Evolutionary conservation across 92 coral and sea anemone species (phyloP).

Genomic region (Actinostola sp.): DNA sequence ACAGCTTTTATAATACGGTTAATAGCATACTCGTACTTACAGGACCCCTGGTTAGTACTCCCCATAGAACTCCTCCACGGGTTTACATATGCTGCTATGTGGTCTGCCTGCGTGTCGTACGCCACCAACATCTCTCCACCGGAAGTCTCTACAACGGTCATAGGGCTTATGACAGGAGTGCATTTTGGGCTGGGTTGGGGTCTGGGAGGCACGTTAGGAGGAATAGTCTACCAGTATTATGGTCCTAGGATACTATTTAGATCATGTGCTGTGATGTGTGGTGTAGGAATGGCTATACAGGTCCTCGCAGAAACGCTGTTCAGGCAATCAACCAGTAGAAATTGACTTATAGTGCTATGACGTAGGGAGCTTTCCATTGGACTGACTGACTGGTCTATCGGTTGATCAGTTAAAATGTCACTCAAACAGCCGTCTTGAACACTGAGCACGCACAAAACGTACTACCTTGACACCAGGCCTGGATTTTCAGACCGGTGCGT

Average conservation of each 20-base stretch:
- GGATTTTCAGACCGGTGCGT: too few species aligned
- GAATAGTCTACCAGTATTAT: slow-evolving; percentile 30
- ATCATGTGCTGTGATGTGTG: slow-evolving; percentile 40
- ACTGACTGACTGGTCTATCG: too few species aligned
- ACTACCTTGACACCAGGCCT: too few species aligned
- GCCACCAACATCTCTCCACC: slow-evolving; percentile 36
- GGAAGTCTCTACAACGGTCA: slow-evolving; percentile 30
- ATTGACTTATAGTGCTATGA: neutral
- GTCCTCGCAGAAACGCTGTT: neutral
- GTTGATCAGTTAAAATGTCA: too few species aligned
- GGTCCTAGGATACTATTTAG: slow-evolving; percentile 36
- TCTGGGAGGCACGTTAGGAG: slow-evolving; percentile 35
- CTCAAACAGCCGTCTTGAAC: too few species aligned
- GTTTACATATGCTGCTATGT: slow-evolving; percentile 36
- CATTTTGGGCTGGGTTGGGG: slow-evolving; percentile 56
- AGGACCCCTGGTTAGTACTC: slow-evolving; percentile 43
- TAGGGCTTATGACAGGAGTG: slow-evolving; percentile 16
- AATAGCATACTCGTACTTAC: slow-evolving; percentile 14
- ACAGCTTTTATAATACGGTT: slow-evolving; percentile 7
- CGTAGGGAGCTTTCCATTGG: too few species aligned
- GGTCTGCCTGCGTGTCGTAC: slow-evolving; percentile 32
- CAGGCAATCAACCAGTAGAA: neutral
- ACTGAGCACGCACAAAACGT: too few species aligned
- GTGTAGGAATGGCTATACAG: slow-evolving; percentile 20
- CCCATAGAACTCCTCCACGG: slow-evolving; percentile 49